A percentile compares a stretch with the other conserved stretches of the same genome.
Conservation (phyloP, 2,113 vertebrate genomes). For the Apodemus speciosus region DNA sequence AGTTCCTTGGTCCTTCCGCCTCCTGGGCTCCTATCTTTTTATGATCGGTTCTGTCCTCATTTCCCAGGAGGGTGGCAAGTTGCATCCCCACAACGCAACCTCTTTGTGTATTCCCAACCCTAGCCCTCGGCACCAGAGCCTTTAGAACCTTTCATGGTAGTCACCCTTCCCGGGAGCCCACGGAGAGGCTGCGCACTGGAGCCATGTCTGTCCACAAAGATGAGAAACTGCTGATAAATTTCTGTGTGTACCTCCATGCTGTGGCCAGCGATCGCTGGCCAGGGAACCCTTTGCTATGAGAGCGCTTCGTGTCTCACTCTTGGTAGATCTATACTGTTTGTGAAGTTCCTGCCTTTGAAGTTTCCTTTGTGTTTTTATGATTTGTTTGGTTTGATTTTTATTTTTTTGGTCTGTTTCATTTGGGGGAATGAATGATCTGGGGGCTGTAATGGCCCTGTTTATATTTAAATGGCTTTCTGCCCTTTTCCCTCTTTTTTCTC, state of each 20-base stretch:
- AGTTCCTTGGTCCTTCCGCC: neutral
- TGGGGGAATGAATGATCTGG: slow-evolving; percentile 44
- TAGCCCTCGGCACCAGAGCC: neutral
- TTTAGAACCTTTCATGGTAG: neutral
- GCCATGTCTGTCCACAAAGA: slow-evolving; percentile 89
- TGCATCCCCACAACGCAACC: neutral
- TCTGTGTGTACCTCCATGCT: slow-evolving; percentile 99
- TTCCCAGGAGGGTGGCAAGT: rapidly evolving
- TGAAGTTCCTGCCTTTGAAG: slow-evolving; percentile 95
- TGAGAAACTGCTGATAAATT: slow-evolving; percentile 99
- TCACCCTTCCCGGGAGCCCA: neutral
- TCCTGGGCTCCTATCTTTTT: neutral
- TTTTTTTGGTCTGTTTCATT: slow-evolving; percentile 53
- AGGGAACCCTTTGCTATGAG: slow-evolving; percentile 99
- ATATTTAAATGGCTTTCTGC: slow-evolving; percentile 85
- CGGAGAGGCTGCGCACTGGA: neutral
- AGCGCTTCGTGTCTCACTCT: slow-evolving; percentile 95
- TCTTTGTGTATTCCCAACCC: neutral
- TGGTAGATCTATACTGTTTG: slow-evolving; percentile 90
- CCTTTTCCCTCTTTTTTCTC: slow-evolving; percentile 76
- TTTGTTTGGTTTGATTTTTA: slow-evolving; percentile 78
- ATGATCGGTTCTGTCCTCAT: rapidly evolving
- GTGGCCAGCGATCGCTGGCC: slow-evolving; percentile 97
- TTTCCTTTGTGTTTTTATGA: slow-evolving; percentile 81
- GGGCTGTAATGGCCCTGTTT: slow-evolving; percentile 81